Evolutionary conservation across 2,113 vertebrate genomes (phyloP).

Genomic region (Zosterops hypoxanthus): DNA sequence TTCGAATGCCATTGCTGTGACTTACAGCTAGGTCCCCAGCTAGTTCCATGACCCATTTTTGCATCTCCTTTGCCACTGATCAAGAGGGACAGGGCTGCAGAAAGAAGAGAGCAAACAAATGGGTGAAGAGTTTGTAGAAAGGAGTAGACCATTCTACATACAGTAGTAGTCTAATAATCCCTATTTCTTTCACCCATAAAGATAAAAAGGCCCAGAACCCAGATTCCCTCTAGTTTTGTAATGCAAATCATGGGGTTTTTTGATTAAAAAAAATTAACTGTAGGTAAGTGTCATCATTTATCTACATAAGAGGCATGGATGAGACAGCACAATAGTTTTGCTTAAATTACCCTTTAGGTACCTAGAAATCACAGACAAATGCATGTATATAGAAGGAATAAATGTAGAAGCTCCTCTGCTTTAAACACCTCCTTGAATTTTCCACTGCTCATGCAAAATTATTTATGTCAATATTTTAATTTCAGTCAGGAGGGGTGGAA

Average conservation of each 20-base stretch:
- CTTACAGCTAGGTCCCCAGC: neutral
- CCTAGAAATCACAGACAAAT: neutral
- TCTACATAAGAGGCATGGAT: neutral
- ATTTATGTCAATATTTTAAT: conserved; percentile 81
- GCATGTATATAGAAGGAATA: neutral
- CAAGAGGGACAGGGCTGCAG: neutral
- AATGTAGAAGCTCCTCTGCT: conserved; percentile 36
- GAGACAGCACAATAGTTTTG: neutral
- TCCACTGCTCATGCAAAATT: conserved; percentile 69
- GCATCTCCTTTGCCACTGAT: neutral
- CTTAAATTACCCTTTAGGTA: neutral
- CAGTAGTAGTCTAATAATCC: neutral
- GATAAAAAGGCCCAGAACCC: neutral
- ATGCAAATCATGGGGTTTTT: neutral
- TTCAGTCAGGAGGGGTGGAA: conserved; percentile 63
- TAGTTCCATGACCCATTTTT: neutral
- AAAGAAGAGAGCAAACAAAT: neutral
- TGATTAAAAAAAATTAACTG: neutral
- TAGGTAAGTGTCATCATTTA: neutral
- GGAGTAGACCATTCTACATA: neutral
- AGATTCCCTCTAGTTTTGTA: neutral
- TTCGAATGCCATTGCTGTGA: neutral
- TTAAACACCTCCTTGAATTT: conserved; percentile 60
- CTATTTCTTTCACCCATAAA: neutral
- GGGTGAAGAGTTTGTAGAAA: neutral